Percentiles rank a stretch among this genome's conserved stretches.
phyloP scores from a whole-genome alignment of 2,113 vertebrate genomes.

The Bungarus multicinctus region DNA sequence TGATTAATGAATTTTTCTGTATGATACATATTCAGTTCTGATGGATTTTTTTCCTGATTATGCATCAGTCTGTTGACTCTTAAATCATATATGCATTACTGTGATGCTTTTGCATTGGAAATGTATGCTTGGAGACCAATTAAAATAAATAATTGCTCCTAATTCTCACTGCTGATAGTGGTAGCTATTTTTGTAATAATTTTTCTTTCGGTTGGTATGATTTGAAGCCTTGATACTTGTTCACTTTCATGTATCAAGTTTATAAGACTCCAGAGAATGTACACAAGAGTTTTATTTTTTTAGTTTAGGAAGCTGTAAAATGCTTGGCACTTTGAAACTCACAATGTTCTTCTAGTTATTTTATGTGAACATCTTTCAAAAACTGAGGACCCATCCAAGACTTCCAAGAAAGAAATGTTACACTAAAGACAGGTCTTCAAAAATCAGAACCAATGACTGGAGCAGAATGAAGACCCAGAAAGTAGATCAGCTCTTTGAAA shows the following conservation, averaged over 20 bases:
- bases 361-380: neutral
- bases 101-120: slow-evolving; percentile 25
- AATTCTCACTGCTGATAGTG: slow-evolving; percentile 14
- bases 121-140: slow-evolving; percentile 49
- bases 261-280: slow-evolving; percentile 21
- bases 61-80: slow-evolving; percentile 47
- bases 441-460: neutral
- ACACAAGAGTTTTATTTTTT: neutral
- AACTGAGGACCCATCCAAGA: neutral
- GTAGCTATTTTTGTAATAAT: slow-evolving; percentile 20
- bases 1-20: neutral
- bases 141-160: slow-evolving; percentile 18
- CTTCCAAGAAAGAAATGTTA: neutral
- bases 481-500: neutral
- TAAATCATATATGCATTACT: slow-evolving; percentile 52
- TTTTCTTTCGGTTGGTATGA: slow-evolving; percentile 8
- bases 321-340: neutral
- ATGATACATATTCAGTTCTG: slow-evolving; percentile 37
- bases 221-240: slow-evolving; percentile 4
- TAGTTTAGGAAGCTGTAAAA: neutral
- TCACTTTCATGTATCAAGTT: slow-evolving; percentile 2
- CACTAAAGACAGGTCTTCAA: neutral
- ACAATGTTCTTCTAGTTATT: neutral
- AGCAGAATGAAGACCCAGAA: neutral
- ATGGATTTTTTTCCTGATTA: slow-evolving; percentile 14